A percentile compares a stretch with the other conserved stretches of the same genome.
Evolutionary conservation across 2,113 vertebrate genomes (phyloP).

Genomic region (Corvus moneduloides): DNA sequence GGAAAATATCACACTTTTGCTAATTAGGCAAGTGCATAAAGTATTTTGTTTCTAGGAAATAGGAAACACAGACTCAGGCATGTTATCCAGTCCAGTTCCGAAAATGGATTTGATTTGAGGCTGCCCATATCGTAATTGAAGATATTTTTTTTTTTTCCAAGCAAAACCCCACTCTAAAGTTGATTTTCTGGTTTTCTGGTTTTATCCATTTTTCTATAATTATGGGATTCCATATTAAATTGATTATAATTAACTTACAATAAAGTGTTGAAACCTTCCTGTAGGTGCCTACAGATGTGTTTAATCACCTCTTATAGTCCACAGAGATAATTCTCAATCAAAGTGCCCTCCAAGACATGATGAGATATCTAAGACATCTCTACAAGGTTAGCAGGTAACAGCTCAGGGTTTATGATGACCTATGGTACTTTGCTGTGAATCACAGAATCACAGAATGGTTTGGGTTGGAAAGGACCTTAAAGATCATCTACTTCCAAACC

Average conservation of each 20-base stretch:
- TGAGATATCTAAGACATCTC: background rate
- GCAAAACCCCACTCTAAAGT: background rate
- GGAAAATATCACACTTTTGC: background rate
- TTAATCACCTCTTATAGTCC: background rate
- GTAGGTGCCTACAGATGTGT: background rate
- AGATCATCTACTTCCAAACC: background rate
- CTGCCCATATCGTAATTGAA: background rate
- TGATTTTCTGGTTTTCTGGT: rapidly evolving
- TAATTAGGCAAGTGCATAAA: background rate
- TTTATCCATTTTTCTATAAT: background rate
- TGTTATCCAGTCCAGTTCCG: background rate
- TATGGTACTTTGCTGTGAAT: background rate
- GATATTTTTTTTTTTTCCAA: background rate
- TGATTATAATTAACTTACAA: background rate
- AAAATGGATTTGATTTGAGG: background rate
- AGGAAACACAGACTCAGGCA: background rate
- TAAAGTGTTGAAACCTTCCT: background rate
- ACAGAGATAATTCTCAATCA: background rate
- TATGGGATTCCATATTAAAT: background rate
- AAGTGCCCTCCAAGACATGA: background rate
- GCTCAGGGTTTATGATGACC: background rate
- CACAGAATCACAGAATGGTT: background rate
- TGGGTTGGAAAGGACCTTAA: background rate
- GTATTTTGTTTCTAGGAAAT: background rate
- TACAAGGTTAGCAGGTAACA: rapidly evolving